Conservation (phyloP, 2,888 invertebrate genomes). For the Oscheius onirici region DNA sequence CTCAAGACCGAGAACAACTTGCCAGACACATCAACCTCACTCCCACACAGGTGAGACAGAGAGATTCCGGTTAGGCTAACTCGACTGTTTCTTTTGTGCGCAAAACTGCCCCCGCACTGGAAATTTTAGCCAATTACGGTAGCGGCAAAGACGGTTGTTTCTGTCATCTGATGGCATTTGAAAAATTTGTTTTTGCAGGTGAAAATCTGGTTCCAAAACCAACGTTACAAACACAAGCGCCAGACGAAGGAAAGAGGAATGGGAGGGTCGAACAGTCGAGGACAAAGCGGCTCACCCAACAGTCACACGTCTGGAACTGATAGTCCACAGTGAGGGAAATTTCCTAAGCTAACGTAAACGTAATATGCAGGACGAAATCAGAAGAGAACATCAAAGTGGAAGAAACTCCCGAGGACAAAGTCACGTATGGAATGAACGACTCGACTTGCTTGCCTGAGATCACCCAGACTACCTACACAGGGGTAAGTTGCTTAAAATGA, state of each 20-base stretch:
- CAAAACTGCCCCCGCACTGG: slow-evolving; percentile 16
- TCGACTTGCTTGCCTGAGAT: slow-evolving; percentile 41
- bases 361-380: slow-evolving; percentile 19
- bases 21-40: slow-evolving; percentile 84
- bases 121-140: slow-evolving; percentile 43
- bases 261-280: slow-evolving; percentile 38
- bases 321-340: slow-evolving; percentile 33
- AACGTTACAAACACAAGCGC: slow-evolving; percentile 59
- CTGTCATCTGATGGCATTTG: slow-evolving; percentile 4
- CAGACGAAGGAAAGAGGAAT: slow-evolving; percentile 47
- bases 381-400: slow-evolving; percentile 29
- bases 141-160: slow-evolving; percentile 21
- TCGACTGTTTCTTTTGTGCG: slow-evolving; percentile 22
- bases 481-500: neutral
- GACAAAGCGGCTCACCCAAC: slow-evolving; percentile 34
- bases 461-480: slow-evolving; percentile 18
- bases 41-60: slow-evolving; percentile 79
- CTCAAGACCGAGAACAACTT: slow-evolving; percentile 87
- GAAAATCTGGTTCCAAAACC: slow-evolving; percentile 63
- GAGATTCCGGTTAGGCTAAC: neutral
- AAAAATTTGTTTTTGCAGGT: slow-evolving; percentile 40
- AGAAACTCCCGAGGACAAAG: neutral
- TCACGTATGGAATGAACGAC: slow-evolving; percentile 30
- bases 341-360: too few species aligned
- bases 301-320: slow-evolving; percentile 27